A percentile compares a stretch with the other conserved stretches of the same genome.
Conservation (phyloP, 2,113 vertebrate genomes). For the Onychostoma macrolepis region DNA sequence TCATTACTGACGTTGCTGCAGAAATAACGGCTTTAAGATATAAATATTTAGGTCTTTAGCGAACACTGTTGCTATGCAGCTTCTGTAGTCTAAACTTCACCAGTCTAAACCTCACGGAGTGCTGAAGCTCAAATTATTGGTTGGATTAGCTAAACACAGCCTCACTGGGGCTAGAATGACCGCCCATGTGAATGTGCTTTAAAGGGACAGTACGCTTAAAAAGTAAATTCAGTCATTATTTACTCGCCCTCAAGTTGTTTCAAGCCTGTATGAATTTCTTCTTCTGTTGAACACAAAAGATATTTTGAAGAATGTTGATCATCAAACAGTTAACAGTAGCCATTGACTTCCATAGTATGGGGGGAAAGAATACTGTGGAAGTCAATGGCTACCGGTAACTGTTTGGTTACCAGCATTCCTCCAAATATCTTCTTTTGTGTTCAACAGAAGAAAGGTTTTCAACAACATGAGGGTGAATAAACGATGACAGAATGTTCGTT, state of each 20-base stretch:
- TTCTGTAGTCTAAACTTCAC: conserved; percentile 46
- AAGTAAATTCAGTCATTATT: background rate
- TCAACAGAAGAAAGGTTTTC: background rate
- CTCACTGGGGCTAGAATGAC: conserved; percentile 40
- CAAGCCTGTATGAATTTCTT: background rate
- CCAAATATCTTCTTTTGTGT: background rate
- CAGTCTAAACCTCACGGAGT: conserved; percentile 42
- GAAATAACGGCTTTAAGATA: conserved; percentile 22
- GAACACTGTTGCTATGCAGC: conserved; percentile 48
- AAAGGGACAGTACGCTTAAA: background rate
- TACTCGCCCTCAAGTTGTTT: background rate
- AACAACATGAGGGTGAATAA: background rate
- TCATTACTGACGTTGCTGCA: conserved; percentile 21
- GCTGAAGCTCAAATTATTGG: conserved; percentile 55
- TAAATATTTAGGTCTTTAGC: conserved; percentile 52
- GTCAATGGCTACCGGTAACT: background rate
- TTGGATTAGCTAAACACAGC: conserved; percentile 49
- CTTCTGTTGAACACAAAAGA: background rate
- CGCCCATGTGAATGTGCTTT: conserved; percentile 37
- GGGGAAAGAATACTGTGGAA: too few relatives aligned
- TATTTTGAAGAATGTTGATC: background rate
- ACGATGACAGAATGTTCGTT: background rate
- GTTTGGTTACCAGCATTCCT: background rate
- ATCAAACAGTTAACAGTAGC: too few relatives aligned
- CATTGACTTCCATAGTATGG: too few relatives aligned